Evolutionary conservation across 2,113 vertebrate species (phyloP).

Genomic region (Phylloscopus whistleri): DNA sequence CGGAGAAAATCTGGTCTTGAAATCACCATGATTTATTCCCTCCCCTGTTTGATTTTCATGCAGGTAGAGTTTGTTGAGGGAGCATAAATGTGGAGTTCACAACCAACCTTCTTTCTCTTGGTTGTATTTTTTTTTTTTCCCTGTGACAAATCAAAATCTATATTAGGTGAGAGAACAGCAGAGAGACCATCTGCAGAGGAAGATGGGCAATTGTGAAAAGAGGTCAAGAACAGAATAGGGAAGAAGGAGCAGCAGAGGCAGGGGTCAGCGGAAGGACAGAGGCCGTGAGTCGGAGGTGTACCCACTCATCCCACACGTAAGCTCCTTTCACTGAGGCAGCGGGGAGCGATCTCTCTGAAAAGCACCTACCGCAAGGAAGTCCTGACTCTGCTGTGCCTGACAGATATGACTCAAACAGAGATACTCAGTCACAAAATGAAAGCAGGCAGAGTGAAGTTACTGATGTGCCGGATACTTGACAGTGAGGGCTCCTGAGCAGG

Average conservation of each 20-base stretch:
- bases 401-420: conserved; percentile 16
- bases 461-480: not conserved
- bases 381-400: conserved; percentile 17
- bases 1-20: conserved; percentile 8
- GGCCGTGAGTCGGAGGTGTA: conserved; percentile 25
- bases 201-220: conserved; percentile 48
- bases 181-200: conserved; percentile 40
- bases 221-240: conserved; percentile 23
- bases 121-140: not conserved
- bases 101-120: not conserved
- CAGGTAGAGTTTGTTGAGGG: conserved; percentile 23
- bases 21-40: conserved; percentile 50
- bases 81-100: conserved; percentile 22
- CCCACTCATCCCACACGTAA: conserved; percentile 37
- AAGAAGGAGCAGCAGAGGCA: conserved; percentile 2
- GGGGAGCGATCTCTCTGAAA: not conserved
- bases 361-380: conserved; percentile 29
- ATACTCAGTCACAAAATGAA: not conserved
- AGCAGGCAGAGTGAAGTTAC: not conserved
- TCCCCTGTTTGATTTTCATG: conserved; percentile 42
- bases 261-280: conserved; percentile 13
- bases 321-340: conserved; percentile 45
- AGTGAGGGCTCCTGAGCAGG: not conserved
- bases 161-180: conserved; percentile 30
- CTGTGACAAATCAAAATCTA: conserved; percentile 40